phyloP scores from a whole-genome alignment of 1,140 invertebrate genomes.

The Drosophila pallidifrons region DNA sequence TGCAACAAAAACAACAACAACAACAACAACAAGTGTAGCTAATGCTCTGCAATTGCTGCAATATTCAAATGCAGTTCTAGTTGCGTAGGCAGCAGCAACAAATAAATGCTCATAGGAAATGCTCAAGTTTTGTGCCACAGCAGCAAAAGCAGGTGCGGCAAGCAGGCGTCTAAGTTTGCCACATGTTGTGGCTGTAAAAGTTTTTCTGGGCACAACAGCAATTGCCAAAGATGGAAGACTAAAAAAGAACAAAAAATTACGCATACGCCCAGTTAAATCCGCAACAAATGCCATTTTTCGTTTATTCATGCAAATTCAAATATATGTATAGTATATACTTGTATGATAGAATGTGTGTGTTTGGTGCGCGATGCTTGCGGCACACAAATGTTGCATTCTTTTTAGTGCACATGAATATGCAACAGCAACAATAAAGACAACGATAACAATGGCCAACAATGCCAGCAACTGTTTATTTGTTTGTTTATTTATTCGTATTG shows the following conservation, averaged over 20 bases:
- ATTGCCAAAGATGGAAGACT: background rate
- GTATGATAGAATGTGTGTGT: conserved; percentile 1
- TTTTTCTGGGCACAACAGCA: conserved; percentile 24
- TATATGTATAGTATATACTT: no score
- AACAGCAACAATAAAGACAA: conserved; percentile 21
- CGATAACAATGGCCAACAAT: conserved; percentile 29
- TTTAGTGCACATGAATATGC: conserved; percentile 47
- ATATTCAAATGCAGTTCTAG: conserved; percentile 64
- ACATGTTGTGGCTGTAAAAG: conserved; percentile 68
- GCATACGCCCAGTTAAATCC: conserved; percentile 58
- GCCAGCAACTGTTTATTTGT: conserved; percentile 48
- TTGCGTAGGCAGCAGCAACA: conserved; percentile 50
- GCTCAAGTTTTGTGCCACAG: conserved; percentile 47
- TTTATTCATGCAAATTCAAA: conserved; percentile 40
- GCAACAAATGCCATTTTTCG: conserved; percentile 33
- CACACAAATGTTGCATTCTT: conserved; percentile 44
- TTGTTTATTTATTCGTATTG: conserved; percentile 49
- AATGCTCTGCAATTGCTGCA: conserved; percentile 24
- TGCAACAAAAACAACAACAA: background rate
- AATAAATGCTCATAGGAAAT: conserved; percentile 62
- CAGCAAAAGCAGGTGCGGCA: background rate
- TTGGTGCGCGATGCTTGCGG: conserved; percentile 16
- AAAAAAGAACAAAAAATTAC: conserved; percentile 58
- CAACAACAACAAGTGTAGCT: conserved; percentile 19
- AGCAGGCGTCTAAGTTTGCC: conserved; percentile 52